Evolutionary conservation across 2,797 vertebrate species (phyloP).

Genomic region (Spondyliosoma cantharus): DNA sequence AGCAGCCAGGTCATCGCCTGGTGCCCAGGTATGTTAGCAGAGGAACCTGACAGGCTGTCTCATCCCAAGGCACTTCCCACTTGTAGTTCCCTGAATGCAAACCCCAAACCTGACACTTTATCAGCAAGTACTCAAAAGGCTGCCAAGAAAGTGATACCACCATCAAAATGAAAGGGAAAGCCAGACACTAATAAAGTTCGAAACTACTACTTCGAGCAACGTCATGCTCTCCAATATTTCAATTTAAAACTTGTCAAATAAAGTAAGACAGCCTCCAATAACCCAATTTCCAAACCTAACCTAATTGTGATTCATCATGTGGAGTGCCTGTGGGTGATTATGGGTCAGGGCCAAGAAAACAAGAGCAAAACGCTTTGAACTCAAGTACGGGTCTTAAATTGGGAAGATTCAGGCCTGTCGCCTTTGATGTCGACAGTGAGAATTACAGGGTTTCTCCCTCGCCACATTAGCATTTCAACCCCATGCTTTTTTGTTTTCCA

Average conservation of each 20-base stretch:
- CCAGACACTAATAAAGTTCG: neutral
- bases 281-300: conserved; percentile 55
- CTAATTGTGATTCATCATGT: conserved; percentile 67
- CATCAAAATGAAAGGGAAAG: conserved; percentile 1
- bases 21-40: conserved; percentile 48
- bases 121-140: neutral
- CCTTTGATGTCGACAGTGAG: conserved; percentile 72
- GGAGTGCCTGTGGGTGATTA: conserved; percentile 58
- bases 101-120: neutral
- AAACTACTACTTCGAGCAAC: conserved; percentile 7
- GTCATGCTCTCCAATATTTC: conserved; percentile 8
- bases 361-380: conserved; percentile 70
- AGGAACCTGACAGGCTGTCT: conserved; percentile 22
- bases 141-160: neutral
- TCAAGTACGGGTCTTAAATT: conserved; percentile 61
- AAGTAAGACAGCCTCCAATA: conserved; percentile 40
- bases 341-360: conserved; percentile 70
- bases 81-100: neutral
- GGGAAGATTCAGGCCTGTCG: conserved; percentile 56
- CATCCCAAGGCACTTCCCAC: neutral
- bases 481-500: conserved; percentile 43
- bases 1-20: conserved; percentile 42
- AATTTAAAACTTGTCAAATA: conserved; percentile 36
- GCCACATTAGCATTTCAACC: conserved; percentile 33
- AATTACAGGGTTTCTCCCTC: conserved; percentile 68